Conservation (phyloP, 2,113 vertebrate genomes). For the Barbus barbus region DNA sequence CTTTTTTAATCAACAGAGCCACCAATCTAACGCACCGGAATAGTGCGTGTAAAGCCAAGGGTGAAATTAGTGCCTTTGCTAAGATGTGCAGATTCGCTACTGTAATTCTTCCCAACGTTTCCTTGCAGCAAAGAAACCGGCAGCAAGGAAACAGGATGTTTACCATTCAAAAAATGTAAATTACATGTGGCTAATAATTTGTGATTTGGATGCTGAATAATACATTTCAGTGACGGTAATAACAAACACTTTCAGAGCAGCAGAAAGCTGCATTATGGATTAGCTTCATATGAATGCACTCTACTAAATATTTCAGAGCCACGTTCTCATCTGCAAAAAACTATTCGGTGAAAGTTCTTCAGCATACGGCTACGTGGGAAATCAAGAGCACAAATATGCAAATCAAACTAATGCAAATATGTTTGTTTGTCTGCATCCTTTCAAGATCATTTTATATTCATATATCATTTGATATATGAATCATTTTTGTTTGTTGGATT, state of each 20-base stretch:
- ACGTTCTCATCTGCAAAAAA: constrained; percentile 44
- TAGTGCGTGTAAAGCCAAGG: neutral
- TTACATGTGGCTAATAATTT: constrained; percentile 40
- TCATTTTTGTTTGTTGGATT: neutral
- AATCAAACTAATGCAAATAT: constrained; percentile 18
- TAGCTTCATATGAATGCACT: constrained; percentile 48
- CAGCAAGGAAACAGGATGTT: constrained; percentile 1
- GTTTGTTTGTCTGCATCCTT: neutral
- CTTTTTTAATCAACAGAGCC: constrained; percentile 22
- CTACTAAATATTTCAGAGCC: constrained; percentile 58
- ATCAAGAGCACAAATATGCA: constrained; percentile 30
- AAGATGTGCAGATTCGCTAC: neutral
- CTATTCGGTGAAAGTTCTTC: constrained; percentile 26
- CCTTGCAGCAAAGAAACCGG: neutral
- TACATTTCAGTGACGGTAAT: constrained; percentile 40
- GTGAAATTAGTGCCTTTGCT: constrained; percentile 3
- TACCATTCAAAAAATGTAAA: constrained; percentile 29
- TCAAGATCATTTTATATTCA: neutral
- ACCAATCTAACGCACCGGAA: neutral
- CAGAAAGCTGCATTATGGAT: constrained; percentile 19
- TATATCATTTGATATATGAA: neutral
- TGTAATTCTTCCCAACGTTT: neutral
- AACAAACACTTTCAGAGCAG: constrained; percentile 30
- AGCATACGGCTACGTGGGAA: neutral
- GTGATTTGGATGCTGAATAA: constrained; percentile 40